Percentiles rank a stretch among this genome's conserved stretches.
These are phyloP conservation scores for Galemys pyrenaicus DNA, from an alignment of 2,113 vertebrate genomes.

Conservation along the genomic window DNA sequence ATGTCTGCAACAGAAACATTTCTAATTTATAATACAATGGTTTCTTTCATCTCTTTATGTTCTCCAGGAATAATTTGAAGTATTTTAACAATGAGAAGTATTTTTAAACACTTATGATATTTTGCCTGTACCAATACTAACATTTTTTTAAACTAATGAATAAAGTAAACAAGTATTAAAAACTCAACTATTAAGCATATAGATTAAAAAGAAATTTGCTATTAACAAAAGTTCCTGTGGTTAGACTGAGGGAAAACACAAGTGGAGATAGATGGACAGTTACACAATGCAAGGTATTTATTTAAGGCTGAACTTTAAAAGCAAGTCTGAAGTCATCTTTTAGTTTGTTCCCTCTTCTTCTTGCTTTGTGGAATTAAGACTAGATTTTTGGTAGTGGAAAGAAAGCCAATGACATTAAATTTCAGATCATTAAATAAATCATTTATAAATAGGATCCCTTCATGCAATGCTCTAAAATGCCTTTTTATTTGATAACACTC, in stretches of 20 bases:
- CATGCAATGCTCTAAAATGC: background rate
- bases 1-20: background rate
- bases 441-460: background rate
- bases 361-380: background rate
- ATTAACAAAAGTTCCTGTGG: slow-evolving; percentile 20
- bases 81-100: background rate
- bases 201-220: slow-evolving; percentile 53
- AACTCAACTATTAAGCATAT: slow-evolving; percentile 12
- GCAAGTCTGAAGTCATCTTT: slow-evolving; percentile 38
- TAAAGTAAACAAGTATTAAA: slow-evolving; percentile 39
- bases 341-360: background rate
- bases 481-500: background rate
- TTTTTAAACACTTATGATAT: background rate
- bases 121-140: background rate
- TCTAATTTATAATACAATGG: slow-evolving; percentile 24
- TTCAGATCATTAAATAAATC: slow-evolving; percentile 2
- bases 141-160: background rate
- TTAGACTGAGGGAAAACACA: slow-evolving; percentile 9
- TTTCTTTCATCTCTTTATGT: slow-evolving; percentile 2
- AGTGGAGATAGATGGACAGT: slow-evolving; percentile 6
- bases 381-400: background rate
- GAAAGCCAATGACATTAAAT: background rate
- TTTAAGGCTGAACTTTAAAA: slow-evolving; percentile 42
- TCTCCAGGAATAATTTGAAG: background rate
- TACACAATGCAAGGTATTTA: background rate